These are phyloP conservation scores for Drosophila infuscata DNA, from an alignment of 2,888 invertebrate genomes.

Conservation along the genomic window DNA sequence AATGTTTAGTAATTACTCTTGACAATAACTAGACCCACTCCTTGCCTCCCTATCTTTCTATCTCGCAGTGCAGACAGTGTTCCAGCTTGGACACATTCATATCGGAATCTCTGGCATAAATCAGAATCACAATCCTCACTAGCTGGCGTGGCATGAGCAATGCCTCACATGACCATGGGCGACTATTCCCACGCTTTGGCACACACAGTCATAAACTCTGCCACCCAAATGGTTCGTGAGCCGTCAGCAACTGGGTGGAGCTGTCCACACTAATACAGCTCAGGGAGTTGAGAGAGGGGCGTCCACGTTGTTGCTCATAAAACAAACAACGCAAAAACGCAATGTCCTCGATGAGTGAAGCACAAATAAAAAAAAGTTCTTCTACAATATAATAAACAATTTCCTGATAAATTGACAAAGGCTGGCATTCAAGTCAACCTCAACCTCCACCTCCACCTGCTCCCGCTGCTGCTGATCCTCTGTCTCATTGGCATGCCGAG, in stretches of 20 bases:
- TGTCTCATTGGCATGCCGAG: constrained; percentile 72
- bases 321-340: constrained; percentile 56
- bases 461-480: not conserved
- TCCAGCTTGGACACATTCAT: constrained; percentile 54
- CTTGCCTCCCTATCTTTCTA: not conserved
- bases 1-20: not conserved
- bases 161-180: constrained; percentile 40
- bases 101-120: constrained; percentile 71
- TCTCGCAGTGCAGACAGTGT: constrained; percentile 8
- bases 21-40: not conserved
- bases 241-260: constrained; percentile 29
- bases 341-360: constrained; percentile 60
- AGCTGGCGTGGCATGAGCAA: constrained; percentile 41
- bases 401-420: constrained; percentile 73
- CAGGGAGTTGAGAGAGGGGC: not conserved
- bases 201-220: constrained; percentile 49
- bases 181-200: constrained; percentile 71
- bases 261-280: not conserved
- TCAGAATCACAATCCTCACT: constrained; percentile 58
- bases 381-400: constrained; percentile 77
- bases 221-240: constrained; percentile 58
- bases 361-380: constrained; percentile 64
- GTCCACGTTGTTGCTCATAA: constrained; percentile 56
- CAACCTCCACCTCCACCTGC: not conserved
- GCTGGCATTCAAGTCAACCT: constrained; percentile 18